Evolutionary conservation across 2,888 invertebrate genomes (phyloP), one percentile per base, ranked within the genome.

Genomic region (Odontocerum albicorne): DNA sequence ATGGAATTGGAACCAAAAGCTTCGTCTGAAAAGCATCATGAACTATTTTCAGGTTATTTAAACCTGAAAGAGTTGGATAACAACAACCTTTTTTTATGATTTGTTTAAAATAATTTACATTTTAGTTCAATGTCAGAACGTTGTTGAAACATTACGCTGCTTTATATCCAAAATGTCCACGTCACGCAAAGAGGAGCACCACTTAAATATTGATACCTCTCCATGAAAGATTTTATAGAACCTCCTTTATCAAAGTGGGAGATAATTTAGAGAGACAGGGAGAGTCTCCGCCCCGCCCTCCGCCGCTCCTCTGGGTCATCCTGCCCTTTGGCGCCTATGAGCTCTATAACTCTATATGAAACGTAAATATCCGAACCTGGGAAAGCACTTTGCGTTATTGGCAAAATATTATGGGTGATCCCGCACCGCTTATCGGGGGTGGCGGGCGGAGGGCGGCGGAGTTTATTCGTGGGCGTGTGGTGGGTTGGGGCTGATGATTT

Each of bases 351-450:
- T 54, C 51, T 60, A 54, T 57, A 56, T 53, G 56, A 53, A 53
- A 60, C 56, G 59, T 60, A 60, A 60, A 60, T 60, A 60, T 57
- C 44, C 43, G 49, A 55, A 60, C 60, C 57, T 55, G 60, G 60
- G 44, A 60, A 60, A 60, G 60, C 60, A 60, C 60, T 60, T 57
- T 60, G 49, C 57, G 51, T 54, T 60, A 60, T 60, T 60, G 60
- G 57, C 51, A 60, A 60, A 57, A 60, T 60, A 60, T 60, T 49
- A 55, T 57, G 51, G 53, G 49, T 35, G 44, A 49, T 55, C 45
- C 46, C 49, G 21, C 21, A 16, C 38, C 31, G 39, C 33, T 38
- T 36, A 33, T 22, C 15, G 42, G 38, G 19, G 42, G 51, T 32
- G 43, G 16, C 7, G 21, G 35, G 22, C 43, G 45, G 45, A 21